Evolutionary conservation across 2,113 vertebrate genomes (phyloP), one percentile per base, ranked within the genome.

Genomic region (Pangasianodon gigas): DNA sequence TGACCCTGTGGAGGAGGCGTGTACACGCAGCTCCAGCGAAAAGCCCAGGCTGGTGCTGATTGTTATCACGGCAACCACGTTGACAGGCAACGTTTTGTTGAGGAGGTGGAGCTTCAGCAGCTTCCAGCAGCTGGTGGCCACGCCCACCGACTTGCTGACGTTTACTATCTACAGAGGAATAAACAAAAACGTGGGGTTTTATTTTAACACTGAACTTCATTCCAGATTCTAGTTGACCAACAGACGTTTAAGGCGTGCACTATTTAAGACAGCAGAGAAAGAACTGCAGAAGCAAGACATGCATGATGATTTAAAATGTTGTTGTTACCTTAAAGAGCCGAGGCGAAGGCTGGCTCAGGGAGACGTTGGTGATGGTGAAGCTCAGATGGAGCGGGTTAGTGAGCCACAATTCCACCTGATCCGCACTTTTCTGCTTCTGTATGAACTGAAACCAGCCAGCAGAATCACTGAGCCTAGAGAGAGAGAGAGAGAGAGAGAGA

Each of bases 91-190:
- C n/a, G 95, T 94, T 94, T 93, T 96, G 94, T 95, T 94, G 92
- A 94, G 94, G 88, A 97, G 93, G 93, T 96, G 97, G 92, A 99
- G 95, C 92, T 97, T 97, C 93, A 99, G 96, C 88, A 98, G 90
- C 87, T 95, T 96, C 98, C 98, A 98, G 95, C 97, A 99, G 91
- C 97, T 97, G 91, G 96, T 96, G 90, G 96, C 95, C 93, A 98
- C 94, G 44, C 93, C 95, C 93, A 97, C 93, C 60, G 97, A 96
- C 88, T 94, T 93, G 29, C 94, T 97, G 85, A 99, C 97, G 95
- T 98, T 97, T 93, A 96, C 91, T 93, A 98, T 94, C 98, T 99
- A 95, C 14, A 69, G 21, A 65, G 29, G n/a, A 19, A 21, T 14
- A n/a, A 71, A 19, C 7, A 24, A 1, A 87, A 3, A 21, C 74